Evolutionary conservation across 2,888 invertebrate genomes (phyloP).

Genomic region (Augiades crinisus): DNA sequence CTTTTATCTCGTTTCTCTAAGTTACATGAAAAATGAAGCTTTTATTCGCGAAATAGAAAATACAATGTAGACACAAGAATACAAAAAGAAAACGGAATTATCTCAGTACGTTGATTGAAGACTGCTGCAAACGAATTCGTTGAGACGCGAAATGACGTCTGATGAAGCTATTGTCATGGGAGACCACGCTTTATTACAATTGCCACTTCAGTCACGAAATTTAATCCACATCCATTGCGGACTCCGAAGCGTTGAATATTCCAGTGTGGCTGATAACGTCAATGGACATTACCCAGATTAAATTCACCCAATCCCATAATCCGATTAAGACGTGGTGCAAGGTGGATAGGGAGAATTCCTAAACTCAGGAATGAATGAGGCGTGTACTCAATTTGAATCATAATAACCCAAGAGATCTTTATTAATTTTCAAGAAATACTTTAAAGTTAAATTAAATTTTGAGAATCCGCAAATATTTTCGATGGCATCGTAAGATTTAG

Average conservation of each 20-base stretch:
- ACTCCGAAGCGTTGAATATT: background rate
- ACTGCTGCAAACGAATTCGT: slow-evolving; percentile 14
- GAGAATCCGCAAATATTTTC: background rate
- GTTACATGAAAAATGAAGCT: too few relatives aligned
- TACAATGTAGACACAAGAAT: too few relatives aligned
- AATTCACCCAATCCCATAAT: slow-evolving; percentile 14
- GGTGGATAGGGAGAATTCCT: slow-evolving; percentile 30
- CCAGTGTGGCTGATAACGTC: background rate
- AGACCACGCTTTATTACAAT: slow-evolving; percentile 3
- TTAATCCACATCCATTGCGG: slow-evolving; percentile 4
- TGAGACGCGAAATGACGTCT: slow-evolving; percentile 18
- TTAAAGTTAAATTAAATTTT: background rate
- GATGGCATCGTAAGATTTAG: background rate
- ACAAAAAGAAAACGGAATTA: background rate
- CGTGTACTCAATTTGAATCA: slow-evolving; percentile 30
- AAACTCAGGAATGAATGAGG: slow-evolving; percentile 17
- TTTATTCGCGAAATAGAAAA: too few relatives aligned
- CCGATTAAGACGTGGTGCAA: slow-evolving; percentile 4
- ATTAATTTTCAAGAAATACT: slow-evolving; percentile 31
- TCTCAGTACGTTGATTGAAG: slow-evolving; percentile 9
- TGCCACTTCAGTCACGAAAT: background rate
- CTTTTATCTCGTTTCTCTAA: too few relatives aligned
- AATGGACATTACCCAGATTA: slow-evolving; percentile 13
- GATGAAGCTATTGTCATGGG: slow-evolving; percentile 25
- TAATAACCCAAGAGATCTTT: slow-evolving; percentile 31